Conservation (phyloP, 2,888 invertebrate species). For the Pycnomerus fuliginosus region DNA sequence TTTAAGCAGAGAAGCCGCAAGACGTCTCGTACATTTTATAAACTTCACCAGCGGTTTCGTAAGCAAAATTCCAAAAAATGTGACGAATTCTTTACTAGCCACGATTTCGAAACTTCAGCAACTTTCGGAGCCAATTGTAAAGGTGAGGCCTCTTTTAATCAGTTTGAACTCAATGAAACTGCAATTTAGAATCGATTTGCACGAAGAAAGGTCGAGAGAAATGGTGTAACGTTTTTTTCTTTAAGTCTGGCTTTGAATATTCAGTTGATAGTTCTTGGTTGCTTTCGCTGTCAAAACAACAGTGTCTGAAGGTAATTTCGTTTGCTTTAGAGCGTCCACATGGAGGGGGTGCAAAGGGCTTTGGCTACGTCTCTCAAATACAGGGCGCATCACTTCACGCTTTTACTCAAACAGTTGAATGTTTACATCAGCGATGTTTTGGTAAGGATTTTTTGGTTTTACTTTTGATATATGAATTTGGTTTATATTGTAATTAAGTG, state of each 20-base stretch:
- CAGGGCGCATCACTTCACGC: slow-evolving; percentile 53
- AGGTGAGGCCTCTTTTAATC: no score
- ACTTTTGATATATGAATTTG: no score
- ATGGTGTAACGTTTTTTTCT: no score
- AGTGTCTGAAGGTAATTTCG: slow-evolving; percentile 22
- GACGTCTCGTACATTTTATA: slow-evolving; percentile 74
- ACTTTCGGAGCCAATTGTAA: slow-evolving; percentile 64
- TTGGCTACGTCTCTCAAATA: slow-evolving; percentile 58
- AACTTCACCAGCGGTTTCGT: slow-evolving; percentile 66
- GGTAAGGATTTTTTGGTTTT: slow-evolving; percentile 50
- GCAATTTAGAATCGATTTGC: no score
- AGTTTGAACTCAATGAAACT: no score
- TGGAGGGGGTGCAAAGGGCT: slow-evolving; percentile 58
- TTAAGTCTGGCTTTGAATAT: slow-evolving; percentile 41
- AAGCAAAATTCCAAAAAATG: slow-evolving; percentile 57
- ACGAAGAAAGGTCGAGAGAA: no score
- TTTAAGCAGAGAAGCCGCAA: slow-evolving; percentile 73
- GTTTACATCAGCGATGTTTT: slow-evolving; percentile 56
- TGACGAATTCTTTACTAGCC: slow-evolving; percentile 36
- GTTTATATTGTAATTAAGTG: no score
- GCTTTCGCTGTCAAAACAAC: slow-evolving; percentile 30
- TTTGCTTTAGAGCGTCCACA: slow-evolving; percentile 57
- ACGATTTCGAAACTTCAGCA: slow-evolving; percentile 58
- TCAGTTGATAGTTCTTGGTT: slow-evolving; percentile 35
- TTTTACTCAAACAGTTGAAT: slow-evolving; percentile 57